Base-by-base conservation (phyloP, 2,797 vertebrate species). In the Pangasius krempfi region DNA sequence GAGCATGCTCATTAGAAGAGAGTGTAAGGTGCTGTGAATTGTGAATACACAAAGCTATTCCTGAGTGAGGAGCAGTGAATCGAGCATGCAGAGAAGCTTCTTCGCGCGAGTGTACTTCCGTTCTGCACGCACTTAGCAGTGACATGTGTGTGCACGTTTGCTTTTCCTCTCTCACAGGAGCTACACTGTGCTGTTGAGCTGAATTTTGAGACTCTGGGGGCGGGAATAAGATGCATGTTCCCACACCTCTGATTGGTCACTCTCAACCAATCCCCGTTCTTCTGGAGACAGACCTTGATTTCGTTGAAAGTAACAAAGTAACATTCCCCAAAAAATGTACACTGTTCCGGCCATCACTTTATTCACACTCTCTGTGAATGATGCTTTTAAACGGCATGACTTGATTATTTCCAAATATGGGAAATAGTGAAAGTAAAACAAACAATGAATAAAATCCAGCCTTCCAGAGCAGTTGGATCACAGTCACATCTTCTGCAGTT, bases 61-160 rank as follows among this genome's bases (percentile, higher is more conserved):
- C n/a, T 72, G 83, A 70, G 47, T 25, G 40, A 54, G 64, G 10
- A 85, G 20, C 83, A 70, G 64, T 54, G 83, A 84, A n/a, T 50
- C 16, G 18, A 84, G 54, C 22, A 22, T 62, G 79, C 79, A 14
- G 79, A 62, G 56, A 25, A 40, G 56, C 56, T 27, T 27, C 20
- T 27, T 62, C 5, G 4, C 54, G 20, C 30, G 12, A 60, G 58
- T 5, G 40, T 50, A 52, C n/a, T 84, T 68, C 62, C 40, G 44
- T 50, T 68, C 62, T 33, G 60, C 44, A 40, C 2, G 6, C 56
- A 44, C 79, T 62, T 25, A 58, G 30, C 54, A 64, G 40, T 64
- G 40, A 47, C 81, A 47, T 64, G 82, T 68, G 62, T 16, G 27
- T 33, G n/a, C 62, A 50, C 8, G n/a, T 47, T 84, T 1, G 44